phyloP scores from a whole-genome alignment of 2,797 vertebrate species.

The Coracias cyanogaster region DNA sequence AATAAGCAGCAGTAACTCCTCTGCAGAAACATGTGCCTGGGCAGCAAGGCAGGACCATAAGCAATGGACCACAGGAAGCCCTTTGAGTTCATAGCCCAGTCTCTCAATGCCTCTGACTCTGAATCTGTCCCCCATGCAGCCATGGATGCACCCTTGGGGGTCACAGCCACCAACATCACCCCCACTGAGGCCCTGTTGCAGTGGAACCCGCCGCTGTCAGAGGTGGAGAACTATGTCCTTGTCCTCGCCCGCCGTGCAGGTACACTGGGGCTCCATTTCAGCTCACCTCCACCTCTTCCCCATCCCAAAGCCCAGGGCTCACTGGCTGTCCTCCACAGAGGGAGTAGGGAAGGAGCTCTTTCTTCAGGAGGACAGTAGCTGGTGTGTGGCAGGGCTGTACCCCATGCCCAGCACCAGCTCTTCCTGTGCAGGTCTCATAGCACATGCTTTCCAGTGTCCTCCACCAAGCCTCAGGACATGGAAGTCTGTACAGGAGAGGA shows the following conservation, averaged over 20 bases:
- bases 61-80: accelerated
- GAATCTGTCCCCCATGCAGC: conserved; percentile 76
- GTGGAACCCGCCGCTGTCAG: conserved; percentile 88
- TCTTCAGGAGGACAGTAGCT: not conserved
- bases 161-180: conserved; percentile 90
- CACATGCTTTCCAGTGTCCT: not conserved
- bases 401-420: not conserved
- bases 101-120: not conserved
- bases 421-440: not conserved
- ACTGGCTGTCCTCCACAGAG: accelerated
- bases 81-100: not conserved
- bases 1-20: not conserved
- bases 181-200: conserved; percentile 90
- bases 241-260: conserved; percentile 87
- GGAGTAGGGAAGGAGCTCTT: not conserved
- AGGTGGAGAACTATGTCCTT: conserved; percentile 92
- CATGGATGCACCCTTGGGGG: conserved; percentile 91
- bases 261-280: conserved; percentile 52
- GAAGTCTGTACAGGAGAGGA: not conserved
- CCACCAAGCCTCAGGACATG: not conserved
- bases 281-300: not conserved
- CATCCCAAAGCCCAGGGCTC: not conserved
- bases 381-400: not conserved
- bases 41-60: not conserved
- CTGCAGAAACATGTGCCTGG: not conserved